These are phyloP conservation scores for Eidolon helvum DNA, from an alignment of 2,113 vertebrate species.

Conservation along the genomic window DNA sequence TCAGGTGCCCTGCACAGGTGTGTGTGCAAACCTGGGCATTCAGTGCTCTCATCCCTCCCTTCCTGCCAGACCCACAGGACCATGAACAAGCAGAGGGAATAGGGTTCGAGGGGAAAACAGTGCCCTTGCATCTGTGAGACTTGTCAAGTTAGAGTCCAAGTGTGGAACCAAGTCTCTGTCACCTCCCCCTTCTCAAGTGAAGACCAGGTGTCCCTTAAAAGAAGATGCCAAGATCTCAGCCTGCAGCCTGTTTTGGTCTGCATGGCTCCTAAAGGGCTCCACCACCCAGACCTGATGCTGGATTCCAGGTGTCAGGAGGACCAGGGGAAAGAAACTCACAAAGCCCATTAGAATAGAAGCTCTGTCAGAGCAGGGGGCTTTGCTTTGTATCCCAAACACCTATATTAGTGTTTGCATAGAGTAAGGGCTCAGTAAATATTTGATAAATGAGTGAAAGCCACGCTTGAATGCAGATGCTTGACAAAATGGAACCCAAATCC, in stretches of 20 bases:
- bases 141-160: not conserved
- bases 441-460: accelerated
- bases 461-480: not conserved
- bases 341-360: not conserved
- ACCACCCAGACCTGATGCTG: not conserved
- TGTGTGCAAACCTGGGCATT: not conserved
- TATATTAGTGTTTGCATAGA: not conserved
- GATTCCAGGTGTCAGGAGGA: not conserved
- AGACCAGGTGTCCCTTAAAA: not conserved
- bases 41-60: not conserved
- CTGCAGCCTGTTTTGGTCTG: not conserved
- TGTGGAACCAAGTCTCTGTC: not conserved
- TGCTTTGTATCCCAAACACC: not conserved
- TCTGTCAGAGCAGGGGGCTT: not conserved
- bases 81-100: too few species aligned
- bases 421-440: not conserved
- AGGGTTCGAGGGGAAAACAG: not conserved
- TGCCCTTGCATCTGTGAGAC: not conserved
- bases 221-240: not conserved
- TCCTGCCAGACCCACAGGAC: not conserved
- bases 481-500: not conserved
- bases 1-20: not conserved
- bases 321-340: not conserved
- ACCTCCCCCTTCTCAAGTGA: not conserved
- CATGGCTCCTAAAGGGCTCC: not conserved